These are phyloP conservation scores for Drosophila pegasa DNA, from an alignment of 2,888 invertebrate genomes.

Conservation along the genomic window DNA sequence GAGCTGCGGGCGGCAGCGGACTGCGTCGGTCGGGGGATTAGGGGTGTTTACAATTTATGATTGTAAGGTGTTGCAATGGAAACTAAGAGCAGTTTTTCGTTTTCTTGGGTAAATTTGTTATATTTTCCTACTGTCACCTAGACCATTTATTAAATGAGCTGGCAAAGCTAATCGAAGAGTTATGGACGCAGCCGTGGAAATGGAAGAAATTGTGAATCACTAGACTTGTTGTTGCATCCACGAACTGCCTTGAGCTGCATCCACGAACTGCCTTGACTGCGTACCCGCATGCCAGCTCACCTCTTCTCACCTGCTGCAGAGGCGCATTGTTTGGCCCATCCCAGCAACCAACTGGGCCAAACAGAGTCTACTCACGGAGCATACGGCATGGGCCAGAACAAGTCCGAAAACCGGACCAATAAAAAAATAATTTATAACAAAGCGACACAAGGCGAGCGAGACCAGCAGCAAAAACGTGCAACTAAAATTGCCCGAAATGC, in stretches of 20 bases:
- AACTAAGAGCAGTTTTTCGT: slow-evolving; percentile 55
- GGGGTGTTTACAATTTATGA: slow-evolving; percentile 67
- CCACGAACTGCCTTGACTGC: slow-evolving; percentile 54
- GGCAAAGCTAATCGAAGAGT: slow-evolving; percentile 79
- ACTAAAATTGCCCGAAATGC: slow-evolving; percentile 62
- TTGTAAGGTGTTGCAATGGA: slow-evolving; percentile 77
- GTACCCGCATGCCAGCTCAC: slow-evolving; percentile 12
- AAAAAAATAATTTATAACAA: slow-evolving; percentile 79
- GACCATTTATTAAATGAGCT: slow-evolving; percentile 79
- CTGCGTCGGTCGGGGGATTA: neutral
- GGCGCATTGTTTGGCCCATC: slow-evolving; percentile 31
- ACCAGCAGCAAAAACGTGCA: slow-evolving; percentile 25
- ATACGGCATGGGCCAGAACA: slow-evolving; percentile 30
- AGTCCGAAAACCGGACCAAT: slow-evolving; percentile 46
- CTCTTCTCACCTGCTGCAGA: slow-evolving; percentile 7
- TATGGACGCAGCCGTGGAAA: slow-evolving; percentile 42
- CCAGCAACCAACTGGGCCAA: slow-evolving; percentile 41
- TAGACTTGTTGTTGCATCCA: slow-evolving; percentile 22
- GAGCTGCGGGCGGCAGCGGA: slow-evolving; percentile 18
- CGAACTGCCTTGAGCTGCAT: slow-evolving; percentile 2
- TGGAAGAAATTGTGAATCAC: slow-evolving; percentile 23
- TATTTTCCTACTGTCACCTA: slow-evolving; percentile 74
- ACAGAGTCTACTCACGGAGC: slow-evolving; percentile 51
- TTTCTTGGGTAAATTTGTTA: slow-evolving; percentile 66
- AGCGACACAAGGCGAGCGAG: slow-evolving; percentile 31